Percentiles rank a stretch among this genome's conserved stretches.
These are phyloP conservation scores for Megathymus violae DNA, from an alignment of 1,140 invertebrate species.

Conservation along the genomic window DNA sequence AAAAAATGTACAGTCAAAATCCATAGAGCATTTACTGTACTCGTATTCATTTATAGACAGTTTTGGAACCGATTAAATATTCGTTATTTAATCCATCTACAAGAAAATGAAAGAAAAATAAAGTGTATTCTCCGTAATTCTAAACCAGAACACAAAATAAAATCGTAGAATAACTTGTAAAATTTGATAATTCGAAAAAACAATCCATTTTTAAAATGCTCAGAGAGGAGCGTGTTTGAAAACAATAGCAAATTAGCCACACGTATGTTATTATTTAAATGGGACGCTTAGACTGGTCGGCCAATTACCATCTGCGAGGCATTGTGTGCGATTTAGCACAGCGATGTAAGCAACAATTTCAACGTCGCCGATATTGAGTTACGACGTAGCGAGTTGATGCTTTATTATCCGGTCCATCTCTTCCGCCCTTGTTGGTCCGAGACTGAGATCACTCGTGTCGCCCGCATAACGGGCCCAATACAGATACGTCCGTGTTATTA, in stretches of 20 bases:
- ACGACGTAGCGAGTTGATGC: constrained; percentile 66
- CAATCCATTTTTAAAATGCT: constrained; percentile 19
- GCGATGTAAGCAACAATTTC: constrained; percentile 69
- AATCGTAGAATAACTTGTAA: background rate
- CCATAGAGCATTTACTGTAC: too few species aligned
- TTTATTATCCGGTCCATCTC: constrained; percentile 79
- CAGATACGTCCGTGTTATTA: constrained; percentile 74
- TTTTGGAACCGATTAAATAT: too few species aligned
- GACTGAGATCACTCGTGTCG: constrained; percentile 67
- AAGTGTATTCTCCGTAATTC: too few species aligned
- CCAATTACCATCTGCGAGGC: constrained; percentile 64
- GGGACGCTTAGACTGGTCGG: constrained; percentile 53
- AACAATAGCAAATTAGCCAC: constrained; percentile 28
- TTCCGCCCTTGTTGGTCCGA: constrained; percentile 74
- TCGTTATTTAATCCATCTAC: too few species aligned
- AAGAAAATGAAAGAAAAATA: too few species aligned
- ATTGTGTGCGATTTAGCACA: constrained; percentile 55
- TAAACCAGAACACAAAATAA: too few species aligned
- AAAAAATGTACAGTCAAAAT: too few species aligned
- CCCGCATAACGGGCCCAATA: constrained; percentile 62
- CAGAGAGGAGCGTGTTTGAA: constrained; percentile 14
- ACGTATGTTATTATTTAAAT: constrained; percentile 59
- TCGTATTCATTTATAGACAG: too few species aligned
- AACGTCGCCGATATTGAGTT: constrained; percentile 72
- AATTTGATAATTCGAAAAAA: background rate